These are phyloP conservation scores for Hoplostethus atlanticus DNA, from an alignment of 2,797 vertebrate genomes.

Conservation along the genomic window DNA sequence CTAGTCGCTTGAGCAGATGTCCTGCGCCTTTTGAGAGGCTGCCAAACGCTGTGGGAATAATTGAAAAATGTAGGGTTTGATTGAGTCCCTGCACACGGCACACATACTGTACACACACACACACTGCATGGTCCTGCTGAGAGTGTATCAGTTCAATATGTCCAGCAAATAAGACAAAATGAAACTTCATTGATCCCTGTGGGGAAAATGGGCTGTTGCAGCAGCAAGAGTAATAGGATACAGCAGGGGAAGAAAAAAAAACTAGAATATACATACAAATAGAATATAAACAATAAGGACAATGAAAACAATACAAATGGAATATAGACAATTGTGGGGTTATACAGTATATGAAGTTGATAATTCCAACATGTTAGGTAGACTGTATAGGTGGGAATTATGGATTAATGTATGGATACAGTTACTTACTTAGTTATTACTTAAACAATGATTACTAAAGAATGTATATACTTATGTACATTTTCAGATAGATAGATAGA, in stretches of 20 bases:
- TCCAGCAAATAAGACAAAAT: conserved; percentile 54
- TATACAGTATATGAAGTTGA: no score
- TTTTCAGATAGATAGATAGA: no score
- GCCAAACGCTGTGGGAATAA: conserved; percentile 74
- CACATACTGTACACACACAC: conserved; percentile 42
- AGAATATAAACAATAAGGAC: no score
- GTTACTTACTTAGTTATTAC: no score
- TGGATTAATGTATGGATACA: no score
- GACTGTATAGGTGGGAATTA: no score
- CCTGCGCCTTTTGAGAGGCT: conserved; percentile 68
- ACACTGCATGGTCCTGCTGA: conserved; percentile 25
- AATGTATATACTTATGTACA: no score
- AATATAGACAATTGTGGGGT: no score
- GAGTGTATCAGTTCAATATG: conserved; percentile 30
- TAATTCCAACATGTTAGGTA: no score
- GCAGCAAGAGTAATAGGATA: conserved; percentile 33
- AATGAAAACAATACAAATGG: no score
- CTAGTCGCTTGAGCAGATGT: conserved; percentile 70
- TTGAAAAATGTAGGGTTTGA: conserved; percentile 69
- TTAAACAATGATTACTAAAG: no score
- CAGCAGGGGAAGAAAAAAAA: not conserved
- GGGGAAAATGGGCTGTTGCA: conserved; percentile 50
- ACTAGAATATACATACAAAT: no score
- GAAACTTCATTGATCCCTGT: conserved; percentile 60
- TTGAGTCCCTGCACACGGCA: conserved; percentile 60